Evolutionary conservation across 2,888 invertebrate species (phyloP), one percentile per base, ranked within the genome.

Genomic region (Masnerella sp.): DNA sequence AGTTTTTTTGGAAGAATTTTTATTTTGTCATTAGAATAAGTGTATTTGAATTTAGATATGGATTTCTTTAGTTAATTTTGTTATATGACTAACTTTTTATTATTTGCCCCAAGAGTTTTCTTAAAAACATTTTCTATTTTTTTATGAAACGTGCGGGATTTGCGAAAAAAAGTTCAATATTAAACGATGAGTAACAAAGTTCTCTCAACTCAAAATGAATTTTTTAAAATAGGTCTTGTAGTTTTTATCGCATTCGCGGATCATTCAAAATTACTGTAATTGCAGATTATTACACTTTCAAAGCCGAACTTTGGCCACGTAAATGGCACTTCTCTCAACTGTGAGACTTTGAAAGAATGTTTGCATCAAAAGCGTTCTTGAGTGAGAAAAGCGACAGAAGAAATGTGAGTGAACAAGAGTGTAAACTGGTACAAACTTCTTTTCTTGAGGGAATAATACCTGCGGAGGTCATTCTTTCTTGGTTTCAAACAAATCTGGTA

Each of bases 371-470:
- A 56, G 56, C 14, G 32, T 56, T 43, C 42, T 56, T 14, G 56
- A 56, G 56, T 22, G 20, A 2, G 15, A 34, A 43, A 43, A 58
- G 43, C 15, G 9, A 17, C n/a, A 20, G 22, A 58, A 58, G 58
- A 58, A 58, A 43, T 58, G 58, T 34, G 22, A 58, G 32, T 20
- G 58, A 58, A 58, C 43, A 45, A 45, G 58, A 43, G 43, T 56
- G 56, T 43, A 58, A 58, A 58, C 58, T 58, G 22, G 58, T 22
- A n/a, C 45, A 59, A 59, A 59, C 58, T 45, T 45, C 58, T 58
- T 59, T 45, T 59, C 58, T 59, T 36, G 22, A 28, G 45, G 25
- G 45, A 34, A 45, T 45, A 59, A 59, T 59, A 59, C 15, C 58
- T 36, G 28, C 45, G 45, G 58, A 45, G 58, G 58, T 59, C 58